Evolutionary conservation across 2,888 invertebrate genomes (phyloP), one percentile per base, ranked within the genome.

Genomic region (Dusona sp.): DNA sequence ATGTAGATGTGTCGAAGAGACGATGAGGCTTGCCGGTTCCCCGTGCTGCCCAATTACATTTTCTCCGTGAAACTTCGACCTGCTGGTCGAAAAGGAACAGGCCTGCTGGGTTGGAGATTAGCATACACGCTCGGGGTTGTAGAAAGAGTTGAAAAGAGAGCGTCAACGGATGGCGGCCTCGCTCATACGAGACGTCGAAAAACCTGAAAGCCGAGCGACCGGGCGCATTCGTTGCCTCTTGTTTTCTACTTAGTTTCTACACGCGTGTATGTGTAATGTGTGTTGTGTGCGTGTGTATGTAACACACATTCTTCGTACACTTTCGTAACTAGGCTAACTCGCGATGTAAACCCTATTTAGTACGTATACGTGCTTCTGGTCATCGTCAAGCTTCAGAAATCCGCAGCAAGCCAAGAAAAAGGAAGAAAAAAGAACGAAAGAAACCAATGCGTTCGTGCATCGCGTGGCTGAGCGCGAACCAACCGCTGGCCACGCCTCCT

Each of bases 381-480:
- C 83, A 77, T 83, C 61, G 83, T 33, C 45, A 8, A 75, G 75
- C 22, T 73, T 68, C 48, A 70, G 65, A 67, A 72, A 86, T 29
- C n/a, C 45, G 87, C 72, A 73, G 86, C 79, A 45, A 78, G 74
- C 36, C 19, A 36, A 70, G 79, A 72, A 83, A 79, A 81, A 87
- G 87, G 79, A 48, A 80, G 29, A 54, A 54, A 87, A 84, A 83
- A 67, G 36, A 87, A 90, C 89, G 88, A 92, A 91, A 90, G 91
- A 92, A 92, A 90, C 89, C 91, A 90, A 91, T 92, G 92, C 92
- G 91, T 93, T 93, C 92, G 93, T 93, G 93, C 93, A 93, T 93
- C 92, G 93, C 93, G 93, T 93, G 93, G 93, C 92, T 91, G 91
- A 93, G 92, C 92, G 92, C 91, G 93, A 93, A 92, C 91, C 92